Evolutionary conservation across 2,113 vertebrate genomes (phyloP), one percentile per base, ranked within the genome.

Genomic region (Turnix velox): DNA sequence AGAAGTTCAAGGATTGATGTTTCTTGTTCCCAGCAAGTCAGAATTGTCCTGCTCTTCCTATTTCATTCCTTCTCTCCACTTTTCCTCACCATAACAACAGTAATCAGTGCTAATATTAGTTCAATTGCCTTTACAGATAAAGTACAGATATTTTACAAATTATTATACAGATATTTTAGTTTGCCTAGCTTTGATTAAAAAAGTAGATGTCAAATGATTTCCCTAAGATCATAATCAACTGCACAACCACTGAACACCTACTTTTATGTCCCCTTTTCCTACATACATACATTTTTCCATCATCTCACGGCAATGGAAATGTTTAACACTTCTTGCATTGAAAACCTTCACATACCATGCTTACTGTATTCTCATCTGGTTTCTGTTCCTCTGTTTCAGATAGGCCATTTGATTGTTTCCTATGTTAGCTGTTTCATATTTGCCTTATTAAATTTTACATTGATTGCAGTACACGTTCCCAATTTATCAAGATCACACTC

Each of bases 401-500:
- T 22, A 81, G 74, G 28, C 12, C 37, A 49, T 75, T 91, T 87
- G 66, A 90, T 94, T 92, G 87, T 75, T 89, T 94, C 54, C 65
- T 54, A 77, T 25, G 68, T 63, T 84, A 94, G 73, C 87, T 80
- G 63, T 55, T 85, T 88, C 59, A 40, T 88, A 94, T 80, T 94
- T 67, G 43, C 83, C 63, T 91, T 93, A 95, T 86, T 95, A 94
- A 77, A 88, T 96, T 93, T 90, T 69, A 96, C 40, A 92, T 22
- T 77, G 59, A 93, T 90, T 86, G 63, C 68, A 74, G 65, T 68
- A 43, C 3, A 0, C 61, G 88, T 67, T 92, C 83, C 79, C 59
- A 95, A 95, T 95, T 91, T 69, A 92, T 84, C 92, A 94, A 90
- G 79, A 90, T 90, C 85, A 90, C 42, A 95, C n/a, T 80, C 90